Percentiles rank a stretch among this genome's conserved stretches.
These are phyloP conservation scores for Argyresthia goedartella DNA, from an alignment of 2,888 invertebrate species.

Conservation along the genomic window DNA sequence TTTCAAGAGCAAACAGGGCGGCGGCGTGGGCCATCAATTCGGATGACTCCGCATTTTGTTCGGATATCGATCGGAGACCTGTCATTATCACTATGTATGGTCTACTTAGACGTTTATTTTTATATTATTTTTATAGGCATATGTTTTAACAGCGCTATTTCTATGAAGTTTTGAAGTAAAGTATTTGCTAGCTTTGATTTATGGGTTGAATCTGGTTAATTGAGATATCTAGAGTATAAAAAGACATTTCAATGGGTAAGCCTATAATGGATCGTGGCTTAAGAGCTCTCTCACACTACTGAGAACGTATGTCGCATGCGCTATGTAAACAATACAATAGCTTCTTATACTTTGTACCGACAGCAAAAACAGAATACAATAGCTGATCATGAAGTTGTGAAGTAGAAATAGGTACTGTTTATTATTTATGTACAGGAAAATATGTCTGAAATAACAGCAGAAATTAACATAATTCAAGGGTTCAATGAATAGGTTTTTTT, in stretches of 20 bases:
- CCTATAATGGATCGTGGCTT: too few species aligned
- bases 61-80: slow-evolving; percentile 26
- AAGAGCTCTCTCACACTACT: too few species aligned
- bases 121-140: background rate
- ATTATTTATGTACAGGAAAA: background rate
- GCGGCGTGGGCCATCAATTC: slow-evolving; percentile 39
- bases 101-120: background rate
- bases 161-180: too few species aligned
- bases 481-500: background rate
- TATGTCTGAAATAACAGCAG: background rate
- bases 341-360: background rate
- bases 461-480: background rate
- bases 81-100: slow-evolving; percentile 1
- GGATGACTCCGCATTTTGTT: slow-evolving; percentile 42
- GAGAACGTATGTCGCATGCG: slow-evolving; percentile 2
- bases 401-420: too few species aligned
- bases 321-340: slow-evolving; percentile 26
- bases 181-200: too few species aligned
- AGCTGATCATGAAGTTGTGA: too few species aligned
- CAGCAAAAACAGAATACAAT: background rate
- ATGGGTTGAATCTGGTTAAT: too few species aligned
- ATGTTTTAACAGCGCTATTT: too few species aligned
- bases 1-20: slow-evolving; percentile 18
- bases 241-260: too few species aligned
- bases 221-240: too few species aligned